These are phyloP conservation scores for Herpailurus yagouaroundi DNA, from an alignment of 2,113 vertebrate species.

Conservation along the genomic window DNA sequence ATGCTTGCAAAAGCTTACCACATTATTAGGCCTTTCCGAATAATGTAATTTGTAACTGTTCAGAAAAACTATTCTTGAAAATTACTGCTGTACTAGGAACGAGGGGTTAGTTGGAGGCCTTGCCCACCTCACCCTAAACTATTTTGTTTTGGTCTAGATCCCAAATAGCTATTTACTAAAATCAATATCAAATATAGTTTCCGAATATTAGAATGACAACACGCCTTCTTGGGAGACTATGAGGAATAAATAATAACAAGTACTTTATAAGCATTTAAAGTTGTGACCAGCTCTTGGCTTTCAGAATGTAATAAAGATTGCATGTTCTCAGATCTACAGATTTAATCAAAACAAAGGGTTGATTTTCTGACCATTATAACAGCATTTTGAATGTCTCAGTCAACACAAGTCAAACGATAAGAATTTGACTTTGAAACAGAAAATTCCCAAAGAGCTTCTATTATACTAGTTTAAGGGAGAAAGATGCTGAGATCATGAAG, in stretches of 20 bases:
- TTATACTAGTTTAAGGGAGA: background rate
- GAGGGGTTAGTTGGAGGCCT: background rate
- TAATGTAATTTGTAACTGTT: background rate
- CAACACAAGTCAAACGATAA: background rate
- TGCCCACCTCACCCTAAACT: rapidly evolving
- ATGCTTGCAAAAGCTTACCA: background rate
- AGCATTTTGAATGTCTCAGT: background rate
- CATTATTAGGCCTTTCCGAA: background rate
- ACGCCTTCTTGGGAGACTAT: background rate
- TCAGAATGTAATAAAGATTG: background rate
- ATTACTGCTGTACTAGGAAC: constrained; percentile 44
- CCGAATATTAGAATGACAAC: background rate
- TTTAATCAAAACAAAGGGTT: background rate
- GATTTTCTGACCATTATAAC: background rate
- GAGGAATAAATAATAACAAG: constrained; percentile 40
- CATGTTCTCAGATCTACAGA: background rate
- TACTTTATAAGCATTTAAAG: background rate
- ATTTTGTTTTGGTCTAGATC: background rate
- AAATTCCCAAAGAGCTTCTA: background rate
- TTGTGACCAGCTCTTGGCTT: background rate
- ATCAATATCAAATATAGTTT: background rate
- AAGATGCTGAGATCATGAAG: background rate
- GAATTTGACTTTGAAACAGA: constrained; percentile 38
- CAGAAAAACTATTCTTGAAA: constrained; percentile 21
- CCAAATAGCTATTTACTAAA: background rate